Evolutionary conservation across 1,140 invertebrate species (phyloP).

Genomic region (Phenacoccus solenopsis): DNA sequence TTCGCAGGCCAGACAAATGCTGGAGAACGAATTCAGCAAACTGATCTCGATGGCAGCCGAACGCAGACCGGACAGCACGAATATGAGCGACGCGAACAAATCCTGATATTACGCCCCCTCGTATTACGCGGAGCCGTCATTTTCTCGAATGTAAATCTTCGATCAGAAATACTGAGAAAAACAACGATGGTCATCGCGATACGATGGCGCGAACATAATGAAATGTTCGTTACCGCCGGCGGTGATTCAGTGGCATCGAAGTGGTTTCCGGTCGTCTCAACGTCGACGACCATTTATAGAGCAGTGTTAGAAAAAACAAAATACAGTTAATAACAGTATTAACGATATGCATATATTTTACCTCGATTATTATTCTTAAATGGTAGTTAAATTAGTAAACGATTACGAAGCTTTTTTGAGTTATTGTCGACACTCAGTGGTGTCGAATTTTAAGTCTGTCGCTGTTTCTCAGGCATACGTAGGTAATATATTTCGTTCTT

Average conservation of each 20-base stretch:
- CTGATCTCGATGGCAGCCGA: slow-evolving; percentile 75
- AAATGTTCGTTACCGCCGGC: not conserved
- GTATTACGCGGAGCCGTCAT: slow-evolving; percentile 13
- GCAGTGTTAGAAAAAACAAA: too few relatives aligned
- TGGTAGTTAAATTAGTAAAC: not conserved
- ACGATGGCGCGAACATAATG: not conserved
- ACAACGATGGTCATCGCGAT: not conserved
- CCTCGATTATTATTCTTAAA: not conserved
- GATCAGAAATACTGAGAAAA: not conserved
- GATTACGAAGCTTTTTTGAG: not conserved
- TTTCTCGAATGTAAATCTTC: not conserved
- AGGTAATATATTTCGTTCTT: not conserved
- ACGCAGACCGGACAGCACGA: slow-evolving; percentile 45
- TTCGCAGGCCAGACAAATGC: slow-evolving; percentile 63
- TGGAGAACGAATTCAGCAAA: slow-evolving; percentile 84
- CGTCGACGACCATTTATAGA: too few relatives aligned
- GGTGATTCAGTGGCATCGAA: too few relatives aligned
- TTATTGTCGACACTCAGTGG: not conserved
- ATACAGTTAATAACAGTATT: not conserved
- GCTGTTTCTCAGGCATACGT: not conserved
- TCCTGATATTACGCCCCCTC: slow-evolving; percentile 37
- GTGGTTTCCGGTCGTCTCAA: too few relatives aligned
- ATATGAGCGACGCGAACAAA: slow-evolving; percentile 36
- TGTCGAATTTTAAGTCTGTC: not conserved
- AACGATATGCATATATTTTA: not conserved